phyloP scores from a whole-genome alignment of 2,113 vertebrate genomes.

The Hylia prasina region DNA sequence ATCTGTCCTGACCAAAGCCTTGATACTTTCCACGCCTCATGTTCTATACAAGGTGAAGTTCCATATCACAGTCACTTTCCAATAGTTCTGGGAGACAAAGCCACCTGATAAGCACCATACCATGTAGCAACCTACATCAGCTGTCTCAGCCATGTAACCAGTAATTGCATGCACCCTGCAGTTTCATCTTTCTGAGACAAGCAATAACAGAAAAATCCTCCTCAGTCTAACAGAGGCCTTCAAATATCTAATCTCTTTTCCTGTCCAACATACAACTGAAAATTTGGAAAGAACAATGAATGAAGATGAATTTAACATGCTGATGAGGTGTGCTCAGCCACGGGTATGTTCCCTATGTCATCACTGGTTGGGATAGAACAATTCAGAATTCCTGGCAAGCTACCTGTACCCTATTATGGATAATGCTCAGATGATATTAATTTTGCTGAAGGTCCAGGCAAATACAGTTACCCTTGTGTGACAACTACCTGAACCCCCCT shows the following conservation, averaged over 20 bases:
- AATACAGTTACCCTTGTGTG: background rate
- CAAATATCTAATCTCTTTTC: background rate
- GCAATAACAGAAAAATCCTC: background rate
- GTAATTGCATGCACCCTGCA: accelerated
- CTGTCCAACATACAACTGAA: background rate
- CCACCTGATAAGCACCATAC: background rate
- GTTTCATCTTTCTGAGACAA: background rate
- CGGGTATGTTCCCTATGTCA: background rate
- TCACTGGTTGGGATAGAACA: background rate
- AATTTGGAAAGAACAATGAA: background rate
- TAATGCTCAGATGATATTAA: background rate
- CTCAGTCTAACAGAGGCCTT: background rate
- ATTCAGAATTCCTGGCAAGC: background rate
- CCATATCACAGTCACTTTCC: background rate
- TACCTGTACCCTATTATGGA: background rate
- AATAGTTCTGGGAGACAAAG: background rate
- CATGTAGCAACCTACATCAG: accelerated
- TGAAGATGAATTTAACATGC: background rate
- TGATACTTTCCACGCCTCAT: background rate
- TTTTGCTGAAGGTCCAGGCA: background rate
- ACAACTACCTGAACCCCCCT: background rate
- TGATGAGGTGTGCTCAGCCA: background rate
- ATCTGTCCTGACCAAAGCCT: background rate
- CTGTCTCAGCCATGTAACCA: background rate
- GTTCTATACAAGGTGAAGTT: background rate